A percentile compares a stretch with the other conserved stretches of the same genome.
These are phyloP conservation scores for Nomada lathburiana DNA, from an alignment of 2,888 invertebrate species.

Conservation along the genomic window DNA sequence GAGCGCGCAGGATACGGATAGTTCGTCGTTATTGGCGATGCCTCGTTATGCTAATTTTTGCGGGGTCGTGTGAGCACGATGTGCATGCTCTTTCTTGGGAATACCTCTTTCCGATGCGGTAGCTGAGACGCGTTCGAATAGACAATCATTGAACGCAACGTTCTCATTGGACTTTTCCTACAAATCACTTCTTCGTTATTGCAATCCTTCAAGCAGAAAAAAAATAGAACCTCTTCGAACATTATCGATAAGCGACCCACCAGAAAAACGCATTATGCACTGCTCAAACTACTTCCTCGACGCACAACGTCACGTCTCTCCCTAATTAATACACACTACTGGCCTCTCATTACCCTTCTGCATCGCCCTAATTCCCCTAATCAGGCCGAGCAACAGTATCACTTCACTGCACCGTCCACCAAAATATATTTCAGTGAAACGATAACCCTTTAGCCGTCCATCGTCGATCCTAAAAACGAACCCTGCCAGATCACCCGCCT, in stretches of 20 bases:
- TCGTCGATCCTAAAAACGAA: background rate
- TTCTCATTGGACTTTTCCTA: no score
- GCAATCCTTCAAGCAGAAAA: no score
- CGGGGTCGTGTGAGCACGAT: background rate
- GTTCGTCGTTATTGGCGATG: background rate
- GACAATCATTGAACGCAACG: no score
- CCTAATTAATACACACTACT: slow-evolving; percentile 1
- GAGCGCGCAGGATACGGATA: background rate
- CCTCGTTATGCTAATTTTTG: background rate
- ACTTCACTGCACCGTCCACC: background rate
- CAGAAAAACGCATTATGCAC: no score
- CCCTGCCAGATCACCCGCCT: background rate
- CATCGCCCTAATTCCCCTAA: background rate
- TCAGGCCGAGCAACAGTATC: background rate
- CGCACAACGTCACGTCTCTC: no score
- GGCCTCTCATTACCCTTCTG: background rate
- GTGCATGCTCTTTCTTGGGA: no score
- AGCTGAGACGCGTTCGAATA: no score
- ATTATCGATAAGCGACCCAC: no score
- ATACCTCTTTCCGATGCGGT: no score
- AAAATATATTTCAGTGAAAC: background rate
- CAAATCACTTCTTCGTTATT: no score
- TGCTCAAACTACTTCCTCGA: background rate
- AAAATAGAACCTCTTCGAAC: no score
- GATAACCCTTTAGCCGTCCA: background rate